These are phyloP conservation scores for Champsocephalus gunnari DNA, from an alignment of 2,797 vertebrate genomes.

Conservation along the genomic window DNA sequence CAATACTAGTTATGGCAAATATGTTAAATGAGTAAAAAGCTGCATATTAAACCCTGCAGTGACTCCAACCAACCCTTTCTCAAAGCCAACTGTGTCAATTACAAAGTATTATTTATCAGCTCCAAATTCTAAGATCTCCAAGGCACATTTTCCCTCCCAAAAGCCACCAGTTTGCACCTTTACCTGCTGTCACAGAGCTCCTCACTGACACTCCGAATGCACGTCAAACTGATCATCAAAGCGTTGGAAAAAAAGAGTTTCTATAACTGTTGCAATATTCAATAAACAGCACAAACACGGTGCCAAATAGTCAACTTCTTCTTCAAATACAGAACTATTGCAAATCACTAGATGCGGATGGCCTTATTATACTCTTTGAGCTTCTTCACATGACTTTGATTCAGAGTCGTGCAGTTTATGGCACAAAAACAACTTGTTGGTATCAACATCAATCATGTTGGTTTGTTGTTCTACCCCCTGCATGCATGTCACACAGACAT, in stretches of 20 bases:
- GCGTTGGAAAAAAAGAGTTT: neutral
- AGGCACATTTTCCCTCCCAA: neutral
- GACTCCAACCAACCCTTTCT: neutral
- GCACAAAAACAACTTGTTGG: slow-evolving; percentile 9
- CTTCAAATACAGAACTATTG: neutral
- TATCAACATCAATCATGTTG: neutral
- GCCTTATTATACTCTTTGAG: neutral
- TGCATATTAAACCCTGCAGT: neutral
- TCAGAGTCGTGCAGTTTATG: neutral
- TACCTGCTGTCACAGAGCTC: neutral
- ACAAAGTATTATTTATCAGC: neutral
- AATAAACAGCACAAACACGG: neutral
- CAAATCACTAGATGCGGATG: neutral
- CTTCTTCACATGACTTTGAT: neutral
- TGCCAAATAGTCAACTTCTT: neutral
- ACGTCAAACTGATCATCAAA: neutral
- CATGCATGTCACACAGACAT: neutral
- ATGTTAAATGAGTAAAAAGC: neutral
- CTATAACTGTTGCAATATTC: neutral
- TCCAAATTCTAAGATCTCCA: neutral
- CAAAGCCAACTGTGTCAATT: neutral
- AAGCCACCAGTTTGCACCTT: neutral
- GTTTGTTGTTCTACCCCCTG: neutral
- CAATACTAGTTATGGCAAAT: neutral
- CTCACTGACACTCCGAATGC: neutral